Evolutionary conservation across 2,888 invertebrate genomes (phyloP), one percentile per base, ranked within the genome.

Genomic region (Mythimna vitellina): DNA sequence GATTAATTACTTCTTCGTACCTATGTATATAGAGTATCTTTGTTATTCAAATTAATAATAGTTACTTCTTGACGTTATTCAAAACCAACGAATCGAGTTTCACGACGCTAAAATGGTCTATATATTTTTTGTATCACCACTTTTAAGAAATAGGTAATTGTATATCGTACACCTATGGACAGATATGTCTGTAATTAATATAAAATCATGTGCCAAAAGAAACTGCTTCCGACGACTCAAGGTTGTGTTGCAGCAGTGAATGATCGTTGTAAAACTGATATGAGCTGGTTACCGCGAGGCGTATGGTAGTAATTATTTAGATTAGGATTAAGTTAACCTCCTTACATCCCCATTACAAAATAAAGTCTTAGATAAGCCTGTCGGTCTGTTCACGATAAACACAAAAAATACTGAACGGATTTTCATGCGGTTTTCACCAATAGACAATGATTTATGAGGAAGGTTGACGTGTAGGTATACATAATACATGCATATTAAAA

Each of bases 141-240:
- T 76, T 25, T n/a, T 25, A 42, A 60, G 46, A 77, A 53, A 77
- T 22, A 53, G n/a, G 42, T 68, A 58, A 53, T 61, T 73, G 17
- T 64, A 79, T 73, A 73, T 35, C 25, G 46, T 17, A 12, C 60
- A 60, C 57, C 22, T 53, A 66, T 62, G n/a, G 64, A 32, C 51
- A 65, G 25, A n/a, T 57, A 60, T 63, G 54, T 60, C n/a, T 56
- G 53, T 66, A 65, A 80, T 68, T 38, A 65, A 67, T 73, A 69
- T 66, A 53, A 51, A 57, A 54, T 54, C 46, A 51, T 61, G 56
- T 73, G 32, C 25, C 64, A 76, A 80, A 58, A 79, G 82, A 86
- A 85, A 83, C 81, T 65, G 65, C 63, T 85, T 84, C 84, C 85
- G 84, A 75, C 78, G 72, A 65, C 56, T 78, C 78, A 84, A 84